A percentile compares a stretch with the other conserved stretches of the same genome.
Conservation (phyloP, 2,797 vertebrate species). For the Ataeniobius toweri region DNA sequence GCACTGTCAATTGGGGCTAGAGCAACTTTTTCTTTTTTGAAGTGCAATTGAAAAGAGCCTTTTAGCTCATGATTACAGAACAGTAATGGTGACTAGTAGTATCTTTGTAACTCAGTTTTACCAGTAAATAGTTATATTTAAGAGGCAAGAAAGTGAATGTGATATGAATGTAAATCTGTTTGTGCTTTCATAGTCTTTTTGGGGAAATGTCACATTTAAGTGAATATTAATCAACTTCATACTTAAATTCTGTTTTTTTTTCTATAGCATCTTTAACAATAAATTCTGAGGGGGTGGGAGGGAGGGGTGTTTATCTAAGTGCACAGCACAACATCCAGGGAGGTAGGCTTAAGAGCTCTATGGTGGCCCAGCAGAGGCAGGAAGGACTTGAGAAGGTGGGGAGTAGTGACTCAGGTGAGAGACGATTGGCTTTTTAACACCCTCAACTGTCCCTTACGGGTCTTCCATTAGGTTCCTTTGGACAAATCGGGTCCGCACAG, state of each 20-base stretch:
- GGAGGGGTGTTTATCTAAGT: conserved; percentile 23
- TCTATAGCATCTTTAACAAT: conserved; percentile 33
- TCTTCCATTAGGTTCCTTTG: conserved; percentile 94
- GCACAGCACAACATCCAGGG: conserved; percentile 50
- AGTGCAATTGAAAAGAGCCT: conserved; percentile 78
- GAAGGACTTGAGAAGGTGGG: conserved; percentile 55
- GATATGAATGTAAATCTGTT: conserved; percentile 70
- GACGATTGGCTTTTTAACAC: conserved; percentile 76
- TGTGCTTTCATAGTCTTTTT: conserved; percentile 57
- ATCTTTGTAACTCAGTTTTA: conserved; percentile 77
- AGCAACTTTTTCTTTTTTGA: conserved; percentile 34
- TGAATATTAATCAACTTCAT: conserved; percentile 53
- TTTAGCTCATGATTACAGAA: conserved; percentile 85
- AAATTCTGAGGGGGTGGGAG: conserved; percentile 28
- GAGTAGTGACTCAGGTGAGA: conserved; percentile 73
- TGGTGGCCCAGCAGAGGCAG: conserved; percentile 72
- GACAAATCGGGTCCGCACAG: conserved; percentile 91
- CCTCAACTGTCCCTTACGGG: conserved; percentile 86
- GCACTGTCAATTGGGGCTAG: conserved; percentile 9
- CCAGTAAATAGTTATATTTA: conserved; percentile 64
- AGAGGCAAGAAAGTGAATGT: conserved; percentile 71
- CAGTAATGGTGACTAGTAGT: conserved; percentile 75
- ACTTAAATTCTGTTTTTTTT: conserved; percentile 50
- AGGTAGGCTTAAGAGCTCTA: conserved; percentile 62
- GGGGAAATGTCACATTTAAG: conserved; percentile 55